Percentiles rank a stretch among this genome's conserved stretches.
These are phyloP conservation scores for Coreoperca whiteheadi DNA, from an alignment of 2,113 vertebrate genomes.

Conservation along the genomic window DNA sequence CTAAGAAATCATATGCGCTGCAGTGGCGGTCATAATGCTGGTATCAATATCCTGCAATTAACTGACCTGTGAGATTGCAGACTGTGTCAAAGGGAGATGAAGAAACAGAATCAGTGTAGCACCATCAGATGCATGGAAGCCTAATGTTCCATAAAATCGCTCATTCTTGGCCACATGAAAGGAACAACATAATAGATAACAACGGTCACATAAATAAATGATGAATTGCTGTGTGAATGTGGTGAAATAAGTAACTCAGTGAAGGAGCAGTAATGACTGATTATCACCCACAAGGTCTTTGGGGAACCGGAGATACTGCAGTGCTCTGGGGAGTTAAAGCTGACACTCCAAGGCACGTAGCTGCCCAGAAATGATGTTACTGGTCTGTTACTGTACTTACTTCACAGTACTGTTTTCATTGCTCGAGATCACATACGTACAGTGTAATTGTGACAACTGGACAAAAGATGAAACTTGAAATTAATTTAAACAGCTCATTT, in stretches of 20 bases:
- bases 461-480: constrained; percentile 16
- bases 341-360: constrained; percentile 30
- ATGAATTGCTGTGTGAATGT: constrained; percentile 66
- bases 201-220: constrained; percentile 79
- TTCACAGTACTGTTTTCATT: constrained; percentile 13
- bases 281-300: constrained; percentile 69
- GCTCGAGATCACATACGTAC: constrained; percentile 21
- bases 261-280: constrained; percentile 64
- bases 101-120: constrained; percentile 54
- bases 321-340: constrained; percentile 52
- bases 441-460: background rate
- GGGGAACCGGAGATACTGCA: constrained; percentile 53
- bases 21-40: constrained; percentile 53
- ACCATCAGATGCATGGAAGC: constrained; percentile 60
- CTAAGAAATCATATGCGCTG: constrained; percentile 54
- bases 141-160: constrained; percentile 82
- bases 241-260: constrained; percentile 67
- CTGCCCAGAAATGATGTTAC: constrained; percentile 22
- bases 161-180: constrained; percentile 74
- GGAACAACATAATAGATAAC: constrained; percentile 75
- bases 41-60: constrained; percentile 75
- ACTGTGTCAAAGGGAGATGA: constrained; percentile 49
- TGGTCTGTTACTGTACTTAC: constrained; percentile 30
- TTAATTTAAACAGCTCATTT: constrained; percentile 11
- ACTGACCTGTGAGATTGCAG: constrained; percentile 54